Percentiles rank a stretch among this genome's conserved stretches.
phyloP scores from a whole-genome alignment of 2,113 vertebrate species.

The Bufo gargarizans region DNA sequence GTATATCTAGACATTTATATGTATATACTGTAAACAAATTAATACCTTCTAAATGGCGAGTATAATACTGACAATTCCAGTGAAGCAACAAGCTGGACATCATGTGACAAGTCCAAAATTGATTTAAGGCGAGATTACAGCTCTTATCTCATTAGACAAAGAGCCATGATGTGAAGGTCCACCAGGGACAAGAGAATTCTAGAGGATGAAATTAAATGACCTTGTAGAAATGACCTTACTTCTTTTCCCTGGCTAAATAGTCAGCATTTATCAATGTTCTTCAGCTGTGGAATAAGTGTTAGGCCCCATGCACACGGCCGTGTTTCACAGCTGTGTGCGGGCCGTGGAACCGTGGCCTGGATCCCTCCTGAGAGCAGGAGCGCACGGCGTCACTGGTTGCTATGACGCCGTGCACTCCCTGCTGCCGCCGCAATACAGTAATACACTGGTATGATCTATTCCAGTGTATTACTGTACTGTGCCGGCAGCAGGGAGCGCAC shows the following conservation, averaged over 20 bases:
- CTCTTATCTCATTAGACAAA: conserved; percentile 62
- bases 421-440: no score
- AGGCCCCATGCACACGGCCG: no score
- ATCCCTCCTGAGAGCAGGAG: no score
- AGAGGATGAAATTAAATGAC: conserved; percentile 66
- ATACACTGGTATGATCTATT: no score
- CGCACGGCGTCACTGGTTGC: no score
- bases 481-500: no score
- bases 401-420: no score
- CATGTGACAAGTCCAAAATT: conserved; percentile 57
- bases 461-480: no score
- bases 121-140: conserved; percentile 63
- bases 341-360: no score
- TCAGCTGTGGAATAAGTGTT: conserved; percentile 53
- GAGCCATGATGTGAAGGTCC: conserved; percentile 52
- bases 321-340: no score
- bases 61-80: conserved; percentile 17
- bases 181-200: conserved; percentile 52
- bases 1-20: conserved; percentile 2
- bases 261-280: conserved; percentile 59
- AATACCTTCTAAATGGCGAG: conserved; percentile 24
- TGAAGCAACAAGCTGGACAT: conserved; percentile 42
- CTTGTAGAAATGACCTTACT: conserved; percentile 67
- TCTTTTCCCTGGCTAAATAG: conserved; percentile 66
- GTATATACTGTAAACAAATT: conserved; percentile 28